Evolutionary conservation across 2,797 vertebrate species (phyloP).

Genomic region (Sebastes diploproa): DNA sequence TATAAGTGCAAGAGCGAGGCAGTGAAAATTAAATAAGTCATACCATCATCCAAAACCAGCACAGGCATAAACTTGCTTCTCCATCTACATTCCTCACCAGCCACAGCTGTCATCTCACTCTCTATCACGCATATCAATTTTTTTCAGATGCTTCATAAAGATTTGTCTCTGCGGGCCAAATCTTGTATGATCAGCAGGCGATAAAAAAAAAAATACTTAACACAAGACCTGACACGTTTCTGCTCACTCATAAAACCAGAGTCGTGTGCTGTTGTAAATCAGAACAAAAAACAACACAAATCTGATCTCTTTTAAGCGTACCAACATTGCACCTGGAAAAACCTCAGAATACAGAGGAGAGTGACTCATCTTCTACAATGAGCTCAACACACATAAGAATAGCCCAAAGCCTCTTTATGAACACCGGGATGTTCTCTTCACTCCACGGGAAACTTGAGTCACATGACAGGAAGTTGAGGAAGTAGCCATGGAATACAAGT

Average conservation of each 20-base stretch:
- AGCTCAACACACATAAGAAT: neutral
- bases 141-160: neutral
- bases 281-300: neutral
- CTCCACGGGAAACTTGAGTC: slow-evolving; percentile 49
- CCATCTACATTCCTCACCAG: slow-evolving; percentile 47
- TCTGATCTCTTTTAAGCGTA: neutral
- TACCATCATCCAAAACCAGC: slow-evolving; percentile 24
- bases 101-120: slow-evolving; percentile 17
- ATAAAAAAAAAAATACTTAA: neutral
- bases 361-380: neutral
- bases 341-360: neutral
- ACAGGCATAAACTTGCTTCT: slow-evolving; percentile 66
- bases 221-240: slow-evolving; percentile 25
- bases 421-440: slow-evolving; percentile 38
- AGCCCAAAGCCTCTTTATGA: neutral
- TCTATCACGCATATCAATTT: neutral
- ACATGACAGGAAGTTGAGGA: slow-evolving; percentile 76
- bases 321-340: neutral
- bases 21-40: slow-evolving; percentile 30
- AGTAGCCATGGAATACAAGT: slow-evolving; percentile 57
- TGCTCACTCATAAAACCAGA: neutral
- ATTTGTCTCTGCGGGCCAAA: slow-evolving; percentile 10
- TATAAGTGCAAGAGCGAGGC: neutral
- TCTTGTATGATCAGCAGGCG: neutral
- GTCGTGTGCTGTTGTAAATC: neutral